Evolutionary conservation across 2,113 vertebrate species (phyloP).

Genomic region (Datnioides undecimradiatus): DNA sequence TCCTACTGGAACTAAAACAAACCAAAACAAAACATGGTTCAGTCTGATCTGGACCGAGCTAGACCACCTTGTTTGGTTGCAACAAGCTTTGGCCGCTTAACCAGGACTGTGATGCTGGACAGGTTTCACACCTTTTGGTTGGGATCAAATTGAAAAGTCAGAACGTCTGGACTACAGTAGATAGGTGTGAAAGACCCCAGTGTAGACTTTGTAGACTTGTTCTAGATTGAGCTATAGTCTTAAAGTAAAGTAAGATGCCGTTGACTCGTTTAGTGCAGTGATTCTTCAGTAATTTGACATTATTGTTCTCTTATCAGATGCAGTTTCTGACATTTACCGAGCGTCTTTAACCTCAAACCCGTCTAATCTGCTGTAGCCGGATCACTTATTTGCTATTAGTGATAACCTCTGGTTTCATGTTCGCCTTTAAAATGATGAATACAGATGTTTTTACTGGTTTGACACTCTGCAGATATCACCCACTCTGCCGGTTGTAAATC

Average conservation of each 20-base stretch:
- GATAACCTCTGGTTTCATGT: slow-evolving; percentile 50
- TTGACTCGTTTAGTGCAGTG: not conserved
- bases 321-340: slow-evolving; percentile 15
- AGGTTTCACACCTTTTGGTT: no score
- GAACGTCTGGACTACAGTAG: no score
- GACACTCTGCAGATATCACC: slow-evolving; percentile 41
- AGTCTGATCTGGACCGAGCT: no score
- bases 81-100: no score
- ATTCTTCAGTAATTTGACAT: slow-evolving; percentile 24
- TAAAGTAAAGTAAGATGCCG: not conserved
- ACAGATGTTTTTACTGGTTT: slow-evolving; percentile 52
- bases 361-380: slow-evolving; percentile 16
- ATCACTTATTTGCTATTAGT: slow-evolving; percentile 25
- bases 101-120: no score
- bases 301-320: slow-evolving; percentile 35
- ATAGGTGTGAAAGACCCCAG: no score
- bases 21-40: no score
- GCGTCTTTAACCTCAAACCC: not conserved
- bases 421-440: slow-evolving; percentile 30
- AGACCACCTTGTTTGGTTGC: no score
- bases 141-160: no score
- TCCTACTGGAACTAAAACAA: not conserved
- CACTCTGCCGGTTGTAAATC: slow-evolving; percentile 53
- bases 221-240: not conserved
- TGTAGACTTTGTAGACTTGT: no score